A percentile compares a stretch with the other conserved stretches of the same genome.
Conservation (phyloP, 2,888 invertebrate species). For the Microplitis manilae region DNA sequence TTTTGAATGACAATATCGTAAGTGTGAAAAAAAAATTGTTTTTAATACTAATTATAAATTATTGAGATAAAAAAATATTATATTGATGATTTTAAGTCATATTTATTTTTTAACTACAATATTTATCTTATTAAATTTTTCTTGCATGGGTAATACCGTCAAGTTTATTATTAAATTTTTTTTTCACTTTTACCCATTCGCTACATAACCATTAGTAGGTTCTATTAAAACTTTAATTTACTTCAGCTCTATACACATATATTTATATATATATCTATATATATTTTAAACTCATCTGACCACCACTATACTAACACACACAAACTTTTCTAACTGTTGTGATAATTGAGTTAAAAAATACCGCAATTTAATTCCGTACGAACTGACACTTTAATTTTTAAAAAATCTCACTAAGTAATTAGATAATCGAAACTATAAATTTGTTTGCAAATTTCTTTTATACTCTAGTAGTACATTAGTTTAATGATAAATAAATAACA, state of each 20-base stretch:
- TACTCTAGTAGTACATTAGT: too few species aligned
- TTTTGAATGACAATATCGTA: too few species aligned
- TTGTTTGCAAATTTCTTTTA: neutral
- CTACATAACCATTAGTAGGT: neutral
- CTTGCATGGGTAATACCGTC: neutral
- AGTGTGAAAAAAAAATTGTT: too few species aligned
- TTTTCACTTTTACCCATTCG: neutral
- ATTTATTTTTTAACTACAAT: too few species aligned
- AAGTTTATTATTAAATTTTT: neutral
- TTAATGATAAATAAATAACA: too few species aligned
- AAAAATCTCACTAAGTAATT: too few species aligned
- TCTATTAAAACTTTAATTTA: conserved; percentile 20
- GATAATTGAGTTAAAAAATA: conserved; percentile 14
- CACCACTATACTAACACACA: neutral
- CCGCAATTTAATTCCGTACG: neutral
- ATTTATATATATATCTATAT: too few species aligned
- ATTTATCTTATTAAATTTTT: neutral
- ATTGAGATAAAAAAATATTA: too few species aligned
- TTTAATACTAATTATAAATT: too few species aligned
- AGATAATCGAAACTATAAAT: neutral
- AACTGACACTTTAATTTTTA: too few species aligned
- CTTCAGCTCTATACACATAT: neutral
- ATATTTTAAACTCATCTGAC: conserved; percentile 2
- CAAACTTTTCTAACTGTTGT: neutral
- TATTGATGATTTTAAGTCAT: too few species aligned